Percentiles rank a stretch among this genome's conserved stretches.
Conservation (phyloP, 2,797 vertebrate genomes). For the Pseudomugil tenellus region DNA sequence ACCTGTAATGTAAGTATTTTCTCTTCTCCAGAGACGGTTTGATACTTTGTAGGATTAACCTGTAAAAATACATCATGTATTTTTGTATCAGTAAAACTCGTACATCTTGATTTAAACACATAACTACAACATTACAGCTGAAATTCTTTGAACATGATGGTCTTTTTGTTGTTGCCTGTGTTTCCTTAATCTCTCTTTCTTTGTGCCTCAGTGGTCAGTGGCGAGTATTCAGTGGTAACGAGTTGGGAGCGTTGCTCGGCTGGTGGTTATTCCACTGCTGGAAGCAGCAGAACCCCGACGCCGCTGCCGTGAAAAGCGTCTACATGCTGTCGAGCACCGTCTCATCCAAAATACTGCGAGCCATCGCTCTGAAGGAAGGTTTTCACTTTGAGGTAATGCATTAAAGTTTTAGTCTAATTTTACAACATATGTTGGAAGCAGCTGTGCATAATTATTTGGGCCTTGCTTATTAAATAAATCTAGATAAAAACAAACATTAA, state of each 20-base stretch:
- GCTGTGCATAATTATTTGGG: not conserved
- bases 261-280: conserved; percentile 97
- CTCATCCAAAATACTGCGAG: conserved; percentile 96
- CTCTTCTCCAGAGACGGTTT: not conserved
- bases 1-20: too few species aligned
- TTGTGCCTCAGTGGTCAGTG: conserved; percentile 86
- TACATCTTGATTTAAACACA: not conserved
- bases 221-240: conserved; percentile 96
- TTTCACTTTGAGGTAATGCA: conserved; percentile 94
- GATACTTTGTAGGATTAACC: not conserved
- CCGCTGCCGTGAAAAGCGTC: conserved; percentile 83
- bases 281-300: conserved; percentile 85
- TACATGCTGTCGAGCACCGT: conserved; percentile 98
- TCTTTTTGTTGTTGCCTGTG: not conserved
- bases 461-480: not conserved
- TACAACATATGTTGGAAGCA: not conserved
- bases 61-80: not conserved
- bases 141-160: conserved; percentile 3
- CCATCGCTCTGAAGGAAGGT: conserved; percentile 95
- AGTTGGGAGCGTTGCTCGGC: conserved; percentile 92
- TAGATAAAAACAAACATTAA: not conserved
- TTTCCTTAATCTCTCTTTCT: conserved; percentile 4
- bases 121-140: not conserved
- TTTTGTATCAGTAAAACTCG: not conserved
- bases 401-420: not conserved